Evolutionary conservation across 1,140 invertebrate species (phyloP), one percentile per base, ranked within the genome.

Genomic region (Hormaphis cornu): DNA sequence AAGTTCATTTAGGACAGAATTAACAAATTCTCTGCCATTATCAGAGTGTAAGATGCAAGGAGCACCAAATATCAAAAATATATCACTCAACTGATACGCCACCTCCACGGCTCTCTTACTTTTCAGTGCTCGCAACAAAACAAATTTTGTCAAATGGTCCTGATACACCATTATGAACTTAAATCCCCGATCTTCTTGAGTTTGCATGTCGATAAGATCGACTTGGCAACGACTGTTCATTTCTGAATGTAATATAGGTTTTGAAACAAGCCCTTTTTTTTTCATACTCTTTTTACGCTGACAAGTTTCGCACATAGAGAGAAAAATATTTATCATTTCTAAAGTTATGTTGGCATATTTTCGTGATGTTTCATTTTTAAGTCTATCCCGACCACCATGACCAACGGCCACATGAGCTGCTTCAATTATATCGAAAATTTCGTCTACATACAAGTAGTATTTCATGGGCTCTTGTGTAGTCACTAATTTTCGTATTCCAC

Each of bases 111-210:
- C 74, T 48, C 61, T 71, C 71, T 76, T 76, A 18, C 71, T 74
- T 72, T 75, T 75, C 9, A 78, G 63, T 22, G 76, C 16, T 44
- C 74, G 61, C 48, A 79, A 59, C 16, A 73, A 1, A 0, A 79
- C 72, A 75, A 80, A 82, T 75, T 82, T 82, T 0, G 78, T 81
- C 30, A 80, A 73, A 72, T 81, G 77, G 66, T 80, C 76, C 75
- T 81, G 78, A 73, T 82, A 82, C n/a, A 78, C 73, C 42, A 82
- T 71, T 63, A 82, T 77, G 71, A 78, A 81, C 72, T 77, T 79
- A 69, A 70, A 80, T 2, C 77, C 73, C 20, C 75, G 74, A 76
- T 81, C 79, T 42, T 74, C 69, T 53, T 77, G 73, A 30, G 76
- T 75, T 72, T 81, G 79, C 26, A 78, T 71, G 72, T 81, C 78